phyloP scores from a whole-genome alignment of 1,140 invertebrate genomes.

The Lordiphosa clarofinis region DNA sequence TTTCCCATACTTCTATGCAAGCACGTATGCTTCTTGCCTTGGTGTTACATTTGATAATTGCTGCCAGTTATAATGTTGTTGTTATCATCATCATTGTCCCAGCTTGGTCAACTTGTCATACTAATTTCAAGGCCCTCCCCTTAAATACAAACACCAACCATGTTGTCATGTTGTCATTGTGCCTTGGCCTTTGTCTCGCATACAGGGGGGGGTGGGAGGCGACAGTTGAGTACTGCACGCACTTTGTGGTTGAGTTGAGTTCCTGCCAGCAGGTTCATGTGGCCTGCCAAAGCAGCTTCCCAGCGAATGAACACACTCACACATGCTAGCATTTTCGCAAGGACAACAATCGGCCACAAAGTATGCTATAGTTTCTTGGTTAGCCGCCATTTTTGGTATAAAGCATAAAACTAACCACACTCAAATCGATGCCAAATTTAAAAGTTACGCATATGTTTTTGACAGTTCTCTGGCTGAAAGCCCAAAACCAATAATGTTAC shows the following conservation, averaged over 20 bases:
- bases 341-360: slow-evolving; percentile 57
- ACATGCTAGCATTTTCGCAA: neutral
- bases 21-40: slow-evolving; percentile 36
- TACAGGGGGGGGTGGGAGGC: slow-evolving; percentile 8
- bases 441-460: slow-evolving; percentile 47
- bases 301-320: slow-evolving; percentile 37
- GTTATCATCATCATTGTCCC: slow-evolving; percentile 14
- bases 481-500: neutral
- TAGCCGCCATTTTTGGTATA: slow-evolving; percentile 29
- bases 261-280: slow-evolving; percentile 19
- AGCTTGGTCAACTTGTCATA: slow-evolving; percentile 64
- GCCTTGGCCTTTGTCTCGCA: slow-evolving; percentile 15
- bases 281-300: slow-evolving; percentile 56
- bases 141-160: slow-evolving; percentile 3
- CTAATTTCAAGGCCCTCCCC: slow-evolving; percentile 50
- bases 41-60: slow-evolving; percentile 39
- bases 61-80: slow-evolving; percentile 25
- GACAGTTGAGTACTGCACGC: slow-evolving; percentile 33
- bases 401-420: slow-evolving; percentile 13
- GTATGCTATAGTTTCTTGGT: slow-evolving; percentile 48
- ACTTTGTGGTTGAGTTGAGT: slow-evolving; percentile 35
- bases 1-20: slow-evolving; percentile 7
- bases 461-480: slow-evolving; percentile 17
- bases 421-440: slow-evolving; percentile 46
- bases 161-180: slow-evolving; percentile 16